Base-by-base conservation (phyloP, 2,888 invertebrate species). In the Oligia latruncula region DNA sequence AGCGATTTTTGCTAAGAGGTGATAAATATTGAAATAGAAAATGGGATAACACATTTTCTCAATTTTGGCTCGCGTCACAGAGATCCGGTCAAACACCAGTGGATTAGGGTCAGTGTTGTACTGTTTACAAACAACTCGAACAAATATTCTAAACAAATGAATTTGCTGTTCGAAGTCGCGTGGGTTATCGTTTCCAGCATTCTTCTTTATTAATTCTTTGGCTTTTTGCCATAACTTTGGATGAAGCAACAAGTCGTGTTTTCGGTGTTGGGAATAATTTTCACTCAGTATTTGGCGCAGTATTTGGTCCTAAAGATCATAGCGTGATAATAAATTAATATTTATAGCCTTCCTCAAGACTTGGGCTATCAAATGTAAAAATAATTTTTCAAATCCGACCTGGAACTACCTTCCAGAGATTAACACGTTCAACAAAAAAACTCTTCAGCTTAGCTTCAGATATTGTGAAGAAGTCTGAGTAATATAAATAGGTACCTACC, bases 71-170 rank as follows among this genome's bases (percentile, higher is more conserved):
- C 2, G 9, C 29, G 1, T 62, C 49, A 60, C 13, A 35, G 8
- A 65, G 46, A 71, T 72, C 62, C 62, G 62, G 29, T 46, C 40
- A 58, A 62, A 71, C 20, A 71, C 23, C n/a, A 55, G 13, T 49
- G 20, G 23, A 62, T 60, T 23, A 52, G n/a, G 23, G 15, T 78
- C 40, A 29, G 8, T 1, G 29, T 17, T 43, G 73, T 66, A 4
- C 2, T 20, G 72, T 75, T 71, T 73, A 84, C 67, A 74, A 83
- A 83, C 71, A 74, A 74, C 20, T 77, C 55, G 4, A 64, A 40
- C 29, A 72, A 72, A n/a, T 49, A 58, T 78, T 58, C 67, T 68
- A 83, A 83, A 83, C 83, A 75, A 65, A 70, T 71, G 73, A 67
- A 75, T 75, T 46, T 75, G 71, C 49, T 67, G 72, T 73, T 66